Conservation (phyloP, 2,888 invertebrate genomes). For the Dendrolimus houi region DNA sequence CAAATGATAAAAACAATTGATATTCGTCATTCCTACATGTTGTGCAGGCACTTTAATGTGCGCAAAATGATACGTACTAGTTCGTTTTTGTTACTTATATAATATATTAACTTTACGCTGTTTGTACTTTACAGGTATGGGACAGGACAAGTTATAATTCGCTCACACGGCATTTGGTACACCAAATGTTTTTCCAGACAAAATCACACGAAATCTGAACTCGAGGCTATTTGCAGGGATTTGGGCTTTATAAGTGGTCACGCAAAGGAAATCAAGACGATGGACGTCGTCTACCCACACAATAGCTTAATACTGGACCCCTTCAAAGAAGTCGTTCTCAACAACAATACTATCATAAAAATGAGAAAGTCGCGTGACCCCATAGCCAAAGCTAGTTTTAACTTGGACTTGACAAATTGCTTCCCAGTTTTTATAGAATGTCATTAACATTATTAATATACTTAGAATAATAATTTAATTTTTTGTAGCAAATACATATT, state of each 20-base stretch:
- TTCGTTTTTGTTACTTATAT: no score
- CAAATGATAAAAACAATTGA: no score
- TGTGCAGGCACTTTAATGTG: no score
- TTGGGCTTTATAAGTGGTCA: slow-evolving; percentile 78
- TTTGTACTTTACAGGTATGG: slow-evolving; percentile 49
- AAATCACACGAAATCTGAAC: slow-evolving; percentile 65
- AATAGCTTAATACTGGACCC: slow-evolving; percentile 44
- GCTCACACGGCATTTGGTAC: slow-evolving; percentile 83
- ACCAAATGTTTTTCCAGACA: slow-evolving; percentile 79
- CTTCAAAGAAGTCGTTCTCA: slow-evolving; percentile 51
- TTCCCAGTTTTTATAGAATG: slow-evolving; percentile 69
- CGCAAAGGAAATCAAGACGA: slow-evolving; percentile 51
- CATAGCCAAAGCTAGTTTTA: slow-evolving; percentile 43
- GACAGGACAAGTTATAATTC: slow-evolving; percentile 80
- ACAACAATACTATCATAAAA: slow-evolving; percentile 50
- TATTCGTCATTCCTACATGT: no score
- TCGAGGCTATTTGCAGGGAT: slow-evolving; percentile 77
- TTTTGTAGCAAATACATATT: no score
- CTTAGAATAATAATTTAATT: no score
- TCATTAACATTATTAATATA: slow-evolving; percentile 22
- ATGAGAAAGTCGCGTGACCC: slow-evolving; percentile 52
- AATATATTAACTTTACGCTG: no score
- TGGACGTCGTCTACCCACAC: slow-evolving; percentile 29
- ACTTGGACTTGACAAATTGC: slow-evolving; percentile 40
- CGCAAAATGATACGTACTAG: no score